phyloP scores from a whole-genome alignment of 2,888 invertebrate genomes.

The Drosophila nr. medialis region DNA sequence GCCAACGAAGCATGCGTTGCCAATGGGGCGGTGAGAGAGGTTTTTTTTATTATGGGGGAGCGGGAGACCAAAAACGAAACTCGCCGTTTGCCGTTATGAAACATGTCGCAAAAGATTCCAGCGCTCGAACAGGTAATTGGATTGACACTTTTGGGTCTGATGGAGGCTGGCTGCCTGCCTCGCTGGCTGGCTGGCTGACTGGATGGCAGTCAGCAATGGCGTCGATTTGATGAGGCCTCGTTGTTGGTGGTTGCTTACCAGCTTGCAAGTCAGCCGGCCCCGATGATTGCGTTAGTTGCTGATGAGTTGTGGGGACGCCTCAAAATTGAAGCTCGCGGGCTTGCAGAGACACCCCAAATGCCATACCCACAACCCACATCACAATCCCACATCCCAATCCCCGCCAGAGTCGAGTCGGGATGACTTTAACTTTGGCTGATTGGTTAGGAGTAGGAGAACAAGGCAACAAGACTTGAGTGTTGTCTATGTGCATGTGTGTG shows the following conservation, averaged over 20 bases:
- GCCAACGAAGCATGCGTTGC: constrained; percentile 67
- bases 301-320: constrained; percentile 58
- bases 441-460: constrained; percentile 28
- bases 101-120: constrained; percentile 82
- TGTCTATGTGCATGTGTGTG: neutral
- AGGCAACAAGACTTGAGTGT: constrained; percentile 9
- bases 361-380: neutral
- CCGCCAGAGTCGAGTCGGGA: constrained; percentile 10
- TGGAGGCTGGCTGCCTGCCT: constrained; percentile 22
- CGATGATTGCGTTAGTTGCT: constrained; percentile 80
- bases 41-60: constrained; percentile 1
- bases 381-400: constrained; percentile 14
- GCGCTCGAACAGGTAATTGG: constrained; percentile 82
- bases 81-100: constrained; percentile 66
- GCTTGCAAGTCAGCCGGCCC: constrained; percentile 17
- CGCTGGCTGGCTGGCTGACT: constrained; percentile 1
- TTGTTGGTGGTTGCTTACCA: constrained; percentile 67
- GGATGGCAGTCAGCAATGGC: constrained; percentile 41
- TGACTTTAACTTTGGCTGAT: constrained; percentile 66
- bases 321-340: constrained; percentile 74
- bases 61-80: constrained; percentile 22
- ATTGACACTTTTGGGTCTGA: constrained; percentile 83
- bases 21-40: constrained; percentile 7
- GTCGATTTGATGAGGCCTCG: constrained; percentile 75
- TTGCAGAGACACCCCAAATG: constrained; percentile 17